Percentiles rank a stretch among this genome's conserved stretches.
Evolutionary conservation across 2,113 vertebrate genomes (phyloP).

Genomic region (Pedionomus torquatus): DNA sequence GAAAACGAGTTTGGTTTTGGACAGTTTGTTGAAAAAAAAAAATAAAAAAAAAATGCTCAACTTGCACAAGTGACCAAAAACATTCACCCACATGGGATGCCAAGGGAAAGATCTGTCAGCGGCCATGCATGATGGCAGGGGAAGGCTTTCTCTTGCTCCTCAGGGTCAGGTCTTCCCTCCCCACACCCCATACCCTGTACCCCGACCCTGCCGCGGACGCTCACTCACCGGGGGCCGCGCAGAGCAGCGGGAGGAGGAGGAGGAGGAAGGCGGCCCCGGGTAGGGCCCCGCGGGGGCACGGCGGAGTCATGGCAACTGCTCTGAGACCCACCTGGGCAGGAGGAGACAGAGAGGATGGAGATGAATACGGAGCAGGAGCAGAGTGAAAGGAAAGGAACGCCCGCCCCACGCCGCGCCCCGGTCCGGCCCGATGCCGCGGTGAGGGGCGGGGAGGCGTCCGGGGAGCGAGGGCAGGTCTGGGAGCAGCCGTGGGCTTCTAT

Average conservation of each 20-base stretch:
- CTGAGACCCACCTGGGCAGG: not conserved
- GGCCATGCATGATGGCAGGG: not conserved
- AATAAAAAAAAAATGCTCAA: not conserved
- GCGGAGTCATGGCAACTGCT: not conserved
- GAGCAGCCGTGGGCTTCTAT: not conserved
- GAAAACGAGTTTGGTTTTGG: not conserved
- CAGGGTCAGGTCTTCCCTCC: accelerated
- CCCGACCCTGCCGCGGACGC: not conserved
- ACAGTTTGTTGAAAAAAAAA: too few species aligned
- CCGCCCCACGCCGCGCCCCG: not conserved
- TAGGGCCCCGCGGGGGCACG: not conserved
- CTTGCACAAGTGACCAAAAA: not conserved
- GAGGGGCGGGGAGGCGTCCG: not conserved
- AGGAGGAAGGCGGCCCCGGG: not conserved
- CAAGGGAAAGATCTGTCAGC: not conserved
- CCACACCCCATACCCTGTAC: not conserved
- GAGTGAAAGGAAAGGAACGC: not conserved
- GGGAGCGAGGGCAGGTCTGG: not conserved
- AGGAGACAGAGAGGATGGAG: not conserved
- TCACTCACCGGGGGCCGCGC: conserved; percentile 73
- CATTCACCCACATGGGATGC: not conserved
- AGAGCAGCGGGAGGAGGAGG: conserved; percentile 59
- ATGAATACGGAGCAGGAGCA: not conserved
- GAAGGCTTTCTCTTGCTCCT: not conserved
- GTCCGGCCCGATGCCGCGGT: not conserved